Percentiles rank a stretch among this genome's conserved stretches.
Conservation (phyloP, 2,888 invertebrate genomes). For the Fragum sueziense region DNA sequence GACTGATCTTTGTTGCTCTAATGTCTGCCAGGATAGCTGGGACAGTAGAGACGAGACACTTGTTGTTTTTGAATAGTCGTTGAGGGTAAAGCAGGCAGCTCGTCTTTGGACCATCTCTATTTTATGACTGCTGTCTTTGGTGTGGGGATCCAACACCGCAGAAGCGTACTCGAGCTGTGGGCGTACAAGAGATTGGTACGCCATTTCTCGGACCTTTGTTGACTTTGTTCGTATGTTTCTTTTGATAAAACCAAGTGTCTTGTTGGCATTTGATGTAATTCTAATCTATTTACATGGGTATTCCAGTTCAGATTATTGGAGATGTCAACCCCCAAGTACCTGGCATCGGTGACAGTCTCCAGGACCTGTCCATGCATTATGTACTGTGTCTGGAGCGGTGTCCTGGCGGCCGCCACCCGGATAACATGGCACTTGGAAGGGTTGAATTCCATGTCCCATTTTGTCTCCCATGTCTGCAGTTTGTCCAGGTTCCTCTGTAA, state of each 20-base stretch:
- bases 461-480: background rate
- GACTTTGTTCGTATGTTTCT: background rate
- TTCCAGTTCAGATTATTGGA: background rate
- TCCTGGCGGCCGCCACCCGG: no score
- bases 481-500: background rate
- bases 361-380: slow-evolving; percentile 15
- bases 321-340: background rate
- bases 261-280: background rate
- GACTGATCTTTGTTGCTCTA: no score
- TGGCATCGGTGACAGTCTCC: slow-evolving; percentile 1
- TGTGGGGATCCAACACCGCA: no score
- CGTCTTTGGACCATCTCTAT: no score
- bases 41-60: no score
- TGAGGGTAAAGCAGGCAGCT: no score
- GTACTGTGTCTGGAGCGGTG: no score
- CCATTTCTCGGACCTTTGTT: background rate
- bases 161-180: background rate
- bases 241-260: background rate
- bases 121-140: no score
- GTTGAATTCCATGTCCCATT: slow-evolving; percentile 44
- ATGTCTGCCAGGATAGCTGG: no score
- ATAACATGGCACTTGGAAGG: slow-evolving; percentile 27
- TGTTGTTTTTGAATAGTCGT: no score
- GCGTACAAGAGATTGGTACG: background rate
- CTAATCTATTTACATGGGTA: background rate